Conservation (phyloP, 2,888 invertebrate species). For the Drosophila longiperda region DNA sequence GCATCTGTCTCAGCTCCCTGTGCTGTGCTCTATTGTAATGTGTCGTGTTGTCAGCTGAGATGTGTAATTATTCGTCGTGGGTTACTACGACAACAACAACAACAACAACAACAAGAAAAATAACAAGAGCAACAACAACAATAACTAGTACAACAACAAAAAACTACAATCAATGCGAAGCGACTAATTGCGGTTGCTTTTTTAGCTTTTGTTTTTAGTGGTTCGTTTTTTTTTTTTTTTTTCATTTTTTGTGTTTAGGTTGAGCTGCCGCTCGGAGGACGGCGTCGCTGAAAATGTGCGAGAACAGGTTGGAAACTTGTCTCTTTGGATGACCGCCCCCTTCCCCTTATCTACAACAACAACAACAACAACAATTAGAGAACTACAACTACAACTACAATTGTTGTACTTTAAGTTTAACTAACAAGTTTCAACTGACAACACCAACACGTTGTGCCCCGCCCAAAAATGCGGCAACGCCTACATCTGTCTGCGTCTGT, state of each 20-base stretch:
- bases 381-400: neutral
- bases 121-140: neutral
- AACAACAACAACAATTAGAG: constrained; percentile 2
- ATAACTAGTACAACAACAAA: neutral
- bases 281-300: constrained; percentile 65
- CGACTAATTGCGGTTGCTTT: constrained; percentile 69
- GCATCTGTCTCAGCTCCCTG: constrained; percentile 3
- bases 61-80: constrained; percentile 50
- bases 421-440: constrained; percentile 59
- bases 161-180: constrained; percentile 47
- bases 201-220: constrained; percentile 44
- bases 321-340: constrained; percentile 24
- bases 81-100: constrained; percentile 33
- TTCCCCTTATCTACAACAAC: constrained; percentile 24
- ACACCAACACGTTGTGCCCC: constrained; percentile 59
- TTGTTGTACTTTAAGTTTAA: constrained; percentile 16
- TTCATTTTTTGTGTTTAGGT: constrained; percentile 38
- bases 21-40: constrained; percentile 22
- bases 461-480: constrained; percentile 5
- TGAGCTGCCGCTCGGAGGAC: constrained; percentile 46
- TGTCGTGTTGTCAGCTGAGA: constrained; percentile 78
- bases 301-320: constrained; percentile 48
- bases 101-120: neutral
- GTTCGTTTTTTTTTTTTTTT: constrained; percentile 30
- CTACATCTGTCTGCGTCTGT: constrained; percentile 3